Evolutionary conservation across 2,113 vertebrate species (phyloP).

Genomic region (Myrmophylax atrothorax): DNA sequence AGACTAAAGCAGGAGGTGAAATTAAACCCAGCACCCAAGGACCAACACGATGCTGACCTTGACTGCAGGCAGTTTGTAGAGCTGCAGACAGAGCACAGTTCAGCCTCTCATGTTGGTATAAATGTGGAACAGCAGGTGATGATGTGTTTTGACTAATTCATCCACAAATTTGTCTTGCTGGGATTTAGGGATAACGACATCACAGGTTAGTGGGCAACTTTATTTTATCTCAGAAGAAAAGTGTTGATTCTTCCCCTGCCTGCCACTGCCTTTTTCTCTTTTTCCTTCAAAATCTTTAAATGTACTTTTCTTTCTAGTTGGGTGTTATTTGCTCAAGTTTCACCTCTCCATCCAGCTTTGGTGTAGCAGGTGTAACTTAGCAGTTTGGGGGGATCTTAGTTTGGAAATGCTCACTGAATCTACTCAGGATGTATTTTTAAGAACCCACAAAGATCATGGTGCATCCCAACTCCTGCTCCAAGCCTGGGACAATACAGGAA

Average conservation of each 20-base stretch:
- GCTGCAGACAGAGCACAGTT: neutral
- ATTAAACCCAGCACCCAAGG: neutral
- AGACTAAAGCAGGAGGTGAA: neutral
- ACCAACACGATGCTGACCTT: neutral
- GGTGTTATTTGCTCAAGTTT: neutral
- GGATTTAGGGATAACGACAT: neutral
- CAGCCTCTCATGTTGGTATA: neutral
- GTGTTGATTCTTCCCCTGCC: accelerated
- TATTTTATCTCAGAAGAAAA: neutral
- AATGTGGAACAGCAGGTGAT: neutral
- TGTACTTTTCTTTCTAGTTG: neutral
- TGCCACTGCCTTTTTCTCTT: neutral
- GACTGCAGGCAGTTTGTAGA: neutral
- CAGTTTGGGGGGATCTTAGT: neutral
- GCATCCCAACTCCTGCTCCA: neutral
- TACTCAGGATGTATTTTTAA: neutral
- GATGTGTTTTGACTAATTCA: neutral
- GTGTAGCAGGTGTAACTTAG: neutral
- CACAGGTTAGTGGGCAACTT: neutral
- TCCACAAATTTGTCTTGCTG: neutral
- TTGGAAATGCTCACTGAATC: neutral
- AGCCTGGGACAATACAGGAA: neutral
- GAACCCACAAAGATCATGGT: accelerated
- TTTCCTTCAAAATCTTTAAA: neutral
- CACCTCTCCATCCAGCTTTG: neutral